These are phyloP conservation scores for Onychomys arenicola DNA, from an alignment of 2,797 vertebrate species.

Conservation along the genomic window DNA sequence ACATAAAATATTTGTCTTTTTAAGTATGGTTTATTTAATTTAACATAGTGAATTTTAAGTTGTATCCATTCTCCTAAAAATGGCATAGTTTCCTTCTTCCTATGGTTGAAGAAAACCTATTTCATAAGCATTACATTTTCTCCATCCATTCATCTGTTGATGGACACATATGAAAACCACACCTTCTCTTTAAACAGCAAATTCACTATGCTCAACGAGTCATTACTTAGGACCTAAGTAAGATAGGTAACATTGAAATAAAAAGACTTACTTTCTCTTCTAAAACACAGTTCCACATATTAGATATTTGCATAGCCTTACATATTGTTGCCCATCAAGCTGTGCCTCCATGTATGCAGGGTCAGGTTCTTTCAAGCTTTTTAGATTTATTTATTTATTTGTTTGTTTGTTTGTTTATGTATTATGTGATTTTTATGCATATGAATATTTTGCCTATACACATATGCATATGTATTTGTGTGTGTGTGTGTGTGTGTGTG, in stretches of 20 bases:
- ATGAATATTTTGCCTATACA: neutral
- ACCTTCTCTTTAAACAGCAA: neutral
- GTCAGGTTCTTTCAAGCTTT: neutral
- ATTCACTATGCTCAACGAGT: neutral
- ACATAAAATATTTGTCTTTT: neutral
- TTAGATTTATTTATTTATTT: no score
- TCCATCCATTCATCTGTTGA: neutral
- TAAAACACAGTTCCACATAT: neutral
- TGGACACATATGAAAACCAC: neutral
- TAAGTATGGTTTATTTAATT: neutral
- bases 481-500: neutral
- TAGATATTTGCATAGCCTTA: neutral
- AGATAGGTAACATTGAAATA: conserved; percentile 4
- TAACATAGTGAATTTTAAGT: neutral
- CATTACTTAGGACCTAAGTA: conserved; percentile 15
- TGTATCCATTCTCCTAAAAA: neutral
- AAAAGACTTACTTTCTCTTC: neutral
- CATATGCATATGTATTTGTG: neutral
- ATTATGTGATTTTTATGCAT: neutral
- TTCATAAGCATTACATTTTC: neutral
- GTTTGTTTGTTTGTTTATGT: no score
- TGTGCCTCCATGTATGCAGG: neutral
- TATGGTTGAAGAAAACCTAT: neutral
- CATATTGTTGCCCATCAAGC: neutral
- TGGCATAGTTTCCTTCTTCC: neutral